A percentile compares a stretch with the other conserved stretches of the same genome.
Conservation (phyloP, 2,888 invertebrate genomes). For the Amphimallon solstitiale region DNA sequence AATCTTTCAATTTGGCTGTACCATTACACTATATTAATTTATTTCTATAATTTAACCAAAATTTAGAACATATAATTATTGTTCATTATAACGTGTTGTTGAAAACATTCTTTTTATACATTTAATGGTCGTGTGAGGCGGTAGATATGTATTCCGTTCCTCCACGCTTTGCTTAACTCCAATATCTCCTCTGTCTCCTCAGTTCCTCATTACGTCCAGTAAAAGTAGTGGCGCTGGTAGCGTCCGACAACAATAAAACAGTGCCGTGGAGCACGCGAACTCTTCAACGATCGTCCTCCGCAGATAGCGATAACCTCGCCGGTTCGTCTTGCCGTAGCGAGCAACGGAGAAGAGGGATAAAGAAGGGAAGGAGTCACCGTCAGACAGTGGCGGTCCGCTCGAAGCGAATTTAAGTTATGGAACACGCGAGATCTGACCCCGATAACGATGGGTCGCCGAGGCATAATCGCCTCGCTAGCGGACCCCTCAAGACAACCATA, state of each 20-base stretch:
- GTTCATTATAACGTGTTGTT: too few species aligned
- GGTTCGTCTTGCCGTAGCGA: background rate
- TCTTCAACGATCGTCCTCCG: background rate
- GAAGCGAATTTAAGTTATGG: slow-evolving; percentile 51
- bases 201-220: background rate
- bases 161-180: background rate
- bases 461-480: slow-evolving; percentile 23
- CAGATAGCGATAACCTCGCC: slow-evolving; percentile 11
- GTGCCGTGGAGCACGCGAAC: slow-evolving; percentile 4
- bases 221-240: background rate
- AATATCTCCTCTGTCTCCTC: too few species aligned
- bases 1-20: too few species aligned
- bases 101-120: too few species aligned
- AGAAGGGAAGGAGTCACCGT: background rate
- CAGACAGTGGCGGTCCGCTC: slow-evolving; percentile 39
- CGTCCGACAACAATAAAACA: slow-evolving; percentile 20
- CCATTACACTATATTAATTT: too few species aligned
- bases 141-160: background rate
- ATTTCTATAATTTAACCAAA: too few species aligned
- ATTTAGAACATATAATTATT: too few species aligned
- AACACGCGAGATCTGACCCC: slow-evolving; percentile 52
- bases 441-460: slow-evolving; percentile 43
- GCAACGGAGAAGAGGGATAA: slow-evolving; percentile 2
- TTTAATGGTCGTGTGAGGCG: too few species aligned
- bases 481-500: background rate